Percentiles rank a stretch among this genome's conserved stretches.
Evolutionary conservation across 2,113 vertebrate genomes (phyloP).

Genomic region (Pteropus alecto): DNA sequence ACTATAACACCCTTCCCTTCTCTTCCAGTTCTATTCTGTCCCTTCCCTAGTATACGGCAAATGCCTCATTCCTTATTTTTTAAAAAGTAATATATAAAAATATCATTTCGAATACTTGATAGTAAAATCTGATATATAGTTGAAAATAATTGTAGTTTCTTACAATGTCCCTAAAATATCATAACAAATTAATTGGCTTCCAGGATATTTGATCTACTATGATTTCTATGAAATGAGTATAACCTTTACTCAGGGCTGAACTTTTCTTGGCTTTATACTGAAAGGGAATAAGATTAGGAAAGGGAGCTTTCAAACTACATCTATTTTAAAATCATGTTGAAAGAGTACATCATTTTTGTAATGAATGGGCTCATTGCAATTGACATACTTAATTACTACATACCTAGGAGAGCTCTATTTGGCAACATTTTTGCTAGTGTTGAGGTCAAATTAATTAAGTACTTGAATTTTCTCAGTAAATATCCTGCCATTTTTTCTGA

Average conservation of each 20-base stretch:
- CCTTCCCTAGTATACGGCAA: background rate
- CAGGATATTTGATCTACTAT: background rate
- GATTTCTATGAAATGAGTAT: background rate
- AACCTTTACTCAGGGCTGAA: background rate
- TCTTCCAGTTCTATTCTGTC: background rate
- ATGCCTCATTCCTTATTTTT: background rate
- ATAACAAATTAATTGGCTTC: background rate
- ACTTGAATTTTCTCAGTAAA: constrained; percentile 37
- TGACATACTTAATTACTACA: background rate
- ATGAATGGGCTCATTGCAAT: constrained; percentile 22
- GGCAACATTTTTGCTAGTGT: constrained; percentile 33
- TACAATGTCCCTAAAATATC: background rate
- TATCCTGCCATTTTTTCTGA: background rate
- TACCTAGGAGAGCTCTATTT: constrained; percentile 23
- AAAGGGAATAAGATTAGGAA: background rate
- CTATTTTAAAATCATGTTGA: constrained; percentile 13
- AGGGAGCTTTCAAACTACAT: background rate
- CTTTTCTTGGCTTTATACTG: background rate
- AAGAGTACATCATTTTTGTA: background rate
- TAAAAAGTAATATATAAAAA: background rate
- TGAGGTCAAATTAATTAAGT: constrained; percentile 58
- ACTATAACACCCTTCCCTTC: background rate
- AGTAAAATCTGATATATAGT: background rate
- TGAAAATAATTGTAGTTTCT: background rate
- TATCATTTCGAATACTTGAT: background rate